Base-by-base conservation (phyloP, 2,113 vertebrate genomes). In the Myotis yumanensis region DNA sequence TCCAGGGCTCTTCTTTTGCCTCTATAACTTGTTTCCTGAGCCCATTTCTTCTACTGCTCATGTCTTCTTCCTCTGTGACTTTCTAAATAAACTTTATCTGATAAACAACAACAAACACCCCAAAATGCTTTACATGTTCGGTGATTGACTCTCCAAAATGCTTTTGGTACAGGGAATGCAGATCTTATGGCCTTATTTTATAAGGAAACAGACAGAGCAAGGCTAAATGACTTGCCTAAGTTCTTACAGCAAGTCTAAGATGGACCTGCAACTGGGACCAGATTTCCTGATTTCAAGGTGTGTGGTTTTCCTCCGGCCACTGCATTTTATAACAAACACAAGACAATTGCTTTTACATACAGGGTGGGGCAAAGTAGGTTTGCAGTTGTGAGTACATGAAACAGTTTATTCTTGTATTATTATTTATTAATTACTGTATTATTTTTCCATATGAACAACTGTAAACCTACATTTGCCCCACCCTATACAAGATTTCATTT, bases 91-190 rank as follows among this genome's bases (percentile, higher is more conserved):
- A n/a, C 64, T 68, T 66, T n/a, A 7, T 18, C 64, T 68, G 32
- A 68, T n/a, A 16, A 16, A 66, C 62, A 66, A 32, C 62, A 59
- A 59, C 59, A 62, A 62, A 62, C 59, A 62, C 59, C 59, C 59
- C 23, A 84, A 92, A 93, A 46, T 59, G 66, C 32, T 90, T 91
- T 95, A 46, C 3, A 32, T 79, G 68, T 84, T 95, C 57, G 76
- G 57, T 71, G 30, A 52, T 17, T 32, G 69, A 94, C 52, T 92
- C 59, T 86, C 75, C 25, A 81, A 73, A 89, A 81, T 37, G 46
- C 11, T 14, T 91, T 90, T 76, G 86, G 79, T 20, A 37, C 9
- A 54, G 43, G 73, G 30, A 68, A 17, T 23, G 22, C 32, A 40
- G 28, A 48, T 46, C 17, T 32, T 52, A 14, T 4, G 20, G 87